Evolutionary conservation across 2,797 vertebrate genomes (phyloP).

Genomic region (Sebastes glaucus): DNA sequence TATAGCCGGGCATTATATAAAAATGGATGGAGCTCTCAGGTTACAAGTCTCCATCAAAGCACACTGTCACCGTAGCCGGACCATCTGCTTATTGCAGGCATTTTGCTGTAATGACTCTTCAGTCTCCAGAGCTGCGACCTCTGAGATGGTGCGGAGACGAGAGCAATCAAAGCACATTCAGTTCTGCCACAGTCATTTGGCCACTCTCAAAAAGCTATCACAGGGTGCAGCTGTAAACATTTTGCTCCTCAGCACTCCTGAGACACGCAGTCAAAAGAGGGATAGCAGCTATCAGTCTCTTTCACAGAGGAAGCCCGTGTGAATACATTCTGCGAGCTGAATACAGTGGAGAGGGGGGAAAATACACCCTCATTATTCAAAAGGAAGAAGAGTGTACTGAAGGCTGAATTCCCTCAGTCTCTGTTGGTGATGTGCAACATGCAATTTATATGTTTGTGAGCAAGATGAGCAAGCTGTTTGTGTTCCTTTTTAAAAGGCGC

Average conservation of each 20-base stretch:
- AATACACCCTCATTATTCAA: conserved; percentile 36
- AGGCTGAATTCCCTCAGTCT: conserved; percentile 1
- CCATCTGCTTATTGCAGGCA: conserved; percentile 59
- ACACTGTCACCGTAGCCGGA: conserved; percentile 17
- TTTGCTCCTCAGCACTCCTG: conserved; percentile 65
- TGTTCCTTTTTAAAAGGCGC: conserved; percentile 11
- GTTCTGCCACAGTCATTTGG: conserved; percentile 60
- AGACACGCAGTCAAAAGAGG: conserved; percentile 54
- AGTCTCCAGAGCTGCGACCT: conserved; percentile 53
- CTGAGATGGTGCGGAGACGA: conserved; percentile 48
- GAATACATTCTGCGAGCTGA: conserved; percentile 54
- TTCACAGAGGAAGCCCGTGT: conserved; percentile 54
- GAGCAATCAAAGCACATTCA: conserved; percentile 69
- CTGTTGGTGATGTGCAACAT: conserved; percentile 21
- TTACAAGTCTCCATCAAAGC: neutral
- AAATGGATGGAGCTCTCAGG: conserved; percentile 12
- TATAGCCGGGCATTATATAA: conserved; percentile 2
- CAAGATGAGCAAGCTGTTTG: conserved; percentile 1
- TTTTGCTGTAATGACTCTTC: conserved; percentile 50
- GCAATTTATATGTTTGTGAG: conserved; percentile 15
- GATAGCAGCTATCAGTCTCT: conserved; percentile 59
- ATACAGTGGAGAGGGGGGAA: conserved; percentile 27
- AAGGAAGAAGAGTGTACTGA: neutral
- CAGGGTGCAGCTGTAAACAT: conserved; percentile 76
- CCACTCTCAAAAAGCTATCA: conserved; percentile 69